Percentiles rank a stretch among this genome's conserved stretches.
Evolutionary conservation across 2,113 vertebrate species (phyloP).

Genomic region (Eclectus roratus): DNA sequence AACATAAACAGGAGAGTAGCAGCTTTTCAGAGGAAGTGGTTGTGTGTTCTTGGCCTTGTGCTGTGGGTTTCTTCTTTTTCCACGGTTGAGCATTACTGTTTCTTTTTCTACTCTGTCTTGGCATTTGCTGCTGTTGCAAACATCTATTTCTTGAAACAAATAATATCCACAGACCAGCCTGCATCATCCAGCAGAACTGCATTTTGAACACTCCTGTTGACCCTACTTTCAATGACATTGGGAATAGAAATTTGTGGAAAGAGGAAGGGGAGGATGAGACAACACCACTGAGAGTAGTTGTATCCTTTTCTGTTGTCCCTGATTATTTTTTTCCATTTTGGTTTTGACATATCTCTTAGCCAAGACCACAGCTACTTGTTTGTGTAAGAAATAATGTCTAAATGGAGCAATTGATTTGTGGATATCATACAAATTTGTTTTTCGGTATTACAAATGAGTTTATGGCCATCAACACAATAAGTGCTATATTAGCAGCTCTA

Average conservation of each 20-base stretch:
- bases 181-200: not conserved
- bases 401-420: constrained; percentile 46
- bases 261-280: not conserved
- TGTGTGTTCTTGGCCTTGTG: constrained; percentile 31
- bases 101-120: not conserved
- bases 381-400: constrained; percentile 36
- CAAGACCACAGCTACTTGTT: constrained; percentile 16
- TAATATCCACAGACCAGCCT: not conserved
- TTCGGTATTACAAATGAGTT: constrained; percentile 42
- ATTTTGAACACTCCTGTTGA: not conserved
- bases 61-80: constrained; percentile 48
- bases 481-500: constrained; percentile 44
- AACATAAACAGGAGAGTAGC: not conserved
- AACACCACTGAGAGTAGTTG: not conserved
- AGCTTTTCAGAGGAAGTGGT: constrained; percentile 53
- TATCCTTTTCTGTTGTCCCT: not conserved
- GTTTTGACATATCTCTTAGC: not conserved
- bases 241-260: not conserved
- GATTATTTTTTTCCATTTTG: not conserved
- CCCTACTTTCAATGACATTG: not conserved
- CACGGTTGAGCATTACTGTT: not conserved
- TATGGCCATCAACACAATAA: constrained; percentile 31
- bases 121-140: not conserved
- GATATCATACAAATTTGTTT: constrained; percentile 28
- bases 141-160: not conserved